These are phyloP conservation scores for Sterrhoptilus dennistouni DNA, from an alignment of 2,113 vertebrate species.

Conservation along the genomic window DNA sequence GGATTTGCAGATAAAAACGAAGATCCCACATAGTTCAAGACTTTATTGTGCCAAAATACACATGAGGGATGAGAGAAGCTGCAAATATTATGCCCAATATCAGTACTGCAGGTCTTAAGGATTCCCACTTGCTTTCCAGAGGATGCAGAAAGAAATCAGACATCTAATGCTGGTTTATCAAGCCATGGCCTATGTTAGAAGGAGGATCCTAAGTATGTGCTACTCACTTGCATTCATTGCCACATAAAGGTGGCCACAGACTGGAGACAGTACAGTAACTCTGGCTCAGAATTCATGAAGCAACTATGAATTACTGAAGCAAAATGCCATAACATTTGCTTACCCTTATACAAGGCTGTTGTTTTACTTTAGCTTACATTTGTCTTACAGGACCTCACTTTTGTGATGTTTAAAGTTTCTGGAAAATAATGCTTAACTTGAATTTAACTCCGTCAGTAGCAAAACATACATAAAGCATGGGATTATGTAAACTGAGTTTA, in stretches of 20 bases:
- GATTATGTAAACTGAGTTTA: neutral
- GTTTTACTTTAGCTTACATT: neutral
- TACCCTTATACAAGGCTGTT: accelerated
- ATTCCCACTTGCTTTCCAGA: neutral
- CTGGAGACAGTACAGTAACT: neutral
- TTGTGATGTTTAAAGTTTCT: neutral
- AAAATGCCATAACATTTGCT: neutral
- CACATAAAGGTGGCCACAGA: accelerated
- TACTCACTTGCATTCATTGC: neutral
- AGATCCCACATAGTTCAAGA: neutral
- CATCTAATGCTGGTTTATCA: neutral
- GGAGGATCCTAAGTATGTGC: accelerated
- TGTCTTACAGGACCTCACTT: neutral
- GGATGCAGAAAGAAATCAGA: neutral
- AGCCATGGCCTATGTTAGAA: neutral
- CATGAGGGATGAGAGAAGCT: neutral
- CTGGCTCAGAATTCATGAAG: neutral
- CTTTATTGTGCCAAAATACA: neutral
- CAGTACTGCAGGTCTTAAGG: neutral
- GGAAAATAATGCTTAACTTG: neutral
- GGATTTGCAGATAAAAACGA: neutral
- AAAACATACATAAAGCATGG: neutral
- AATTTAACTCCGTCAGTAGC: neutral
- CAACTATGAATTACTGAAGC: neutral
- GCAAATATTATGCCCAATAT: neutral